Percentiles rank a stretch among this genome's conserved stretches.
phyloP scores from a whole-genome alignment of 2,797 vertebrate genomes.

The Todus mexicanus region DNA sequence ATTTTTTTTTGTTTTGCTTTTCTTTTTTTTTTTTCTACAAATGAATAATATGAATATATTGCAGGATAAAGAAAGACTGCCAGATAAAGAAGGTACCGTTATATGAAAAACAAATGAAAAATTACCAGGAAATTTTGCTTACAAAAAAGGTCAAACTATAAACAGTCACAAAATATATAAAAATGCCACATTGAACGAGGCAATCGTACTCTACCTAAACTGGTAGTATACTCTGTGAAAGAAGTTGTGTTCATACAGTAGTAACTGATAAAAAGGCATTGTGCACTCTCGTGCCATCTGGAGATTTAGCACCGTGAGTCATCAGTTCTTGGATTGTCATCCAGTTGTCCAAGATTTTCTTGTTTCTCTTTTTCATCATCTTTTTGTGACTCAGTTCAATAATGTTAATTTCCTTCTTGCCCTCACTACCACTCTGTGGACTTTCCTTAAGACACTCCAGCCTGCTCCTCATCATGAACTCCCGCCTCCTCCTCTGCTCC shows the following conservation, averaged over 20 bases:
- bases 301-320: slow-evolving; percentile 93
- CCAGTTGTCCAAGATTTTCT: slow-evolving; percentile 99
- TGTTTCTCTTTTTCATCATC: slow-evolving; percentile 99
- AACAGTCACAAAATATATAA: slow-evolving; percentile 98
- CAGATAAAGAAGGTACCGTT: slow-evolving; percentile 68
- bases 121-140: slow-evolving; percentile 79
- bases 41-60: slow-evolving; percentile 74
- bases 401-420: slow-evolving; percentile 90
- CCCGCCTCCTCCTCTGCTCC: slow-evolving; percentile 88
- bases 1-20: slow-evolving; percentile 43
- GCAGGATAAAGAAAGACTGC: slow-evolving; percentile 71
- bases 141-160: slow-evolving; percentile 90
- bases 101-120: slow-evolving; percentile 79
- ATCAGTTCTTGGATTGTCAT: slow-evolving; percentile 99
- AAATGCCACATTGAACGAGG: slow-evolving; percentile 99
- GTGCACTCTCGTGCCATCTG: slow-evolving; percentile 89
- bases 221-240: slow-evolving; percentile 82
- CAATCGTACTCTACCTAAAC: slow-evolving; percentile 92
- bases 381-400: slow-evolving; percentile 98
- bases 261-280: slow-evolving; percentile 98
- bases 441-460: slow-evolving; percentile 91
- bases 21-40: slow-evolving; percentile 63
- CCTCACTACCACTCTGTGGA: slow-evolving; percentile 88
- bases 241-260: slow-evolving; percentile 83
- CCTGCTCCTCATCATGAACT: slow-evolving; percentile 96